Conservation (phyloP, 2,888 invertebrate genomes). For the Limnephilus lunatus region DNA sequence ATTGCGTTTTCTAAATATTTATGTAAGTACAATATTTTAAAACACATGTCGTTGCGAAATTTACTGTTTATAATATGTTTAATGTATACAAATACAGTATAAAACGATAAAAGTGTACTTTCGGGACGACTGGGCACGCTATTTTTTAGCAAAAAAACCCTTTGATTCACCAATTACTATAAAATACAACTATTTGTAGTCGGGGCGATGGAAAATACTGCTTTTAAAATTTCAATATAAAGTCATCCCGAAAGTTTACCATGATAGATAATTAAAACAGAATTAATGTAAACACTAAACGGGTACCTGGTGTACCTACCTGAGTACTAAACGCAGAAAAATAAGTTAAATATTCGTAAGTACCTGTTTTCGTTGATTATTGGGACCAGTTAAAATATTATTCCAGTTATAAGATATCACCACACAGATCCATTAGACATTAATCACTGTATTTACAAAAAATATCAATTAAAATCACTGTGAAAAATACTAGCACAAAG, state of each 20-base stretch:
- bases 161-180: too few relatives aligned
- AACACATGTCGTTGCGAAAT: not conserved
- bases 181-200: too few relatives aligned
- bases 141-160: too few relatives aligned
- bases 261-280: not conserved
- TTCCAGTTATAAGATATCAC: not conserved
- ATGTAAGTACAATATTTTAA: not conserved
- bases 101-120: not conserved
- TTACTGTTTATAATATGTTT: not conserved
- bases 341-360: not conserved
- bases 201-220: too few relatives aligned
- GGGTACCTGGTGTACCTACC: too few relatives aligned
- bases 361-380: not conserved
- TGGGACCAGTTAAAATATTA: not conserved
- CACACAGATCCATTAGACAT: not conserved
- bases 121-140: too few relatives aligned
- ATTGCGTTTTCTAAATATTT: not conserved
- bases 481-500: not conserved
- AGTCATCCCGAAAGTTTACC: too few relatives aligned
- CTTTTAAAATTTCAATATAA: too few relatives aligned
- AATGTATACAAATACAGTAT: not conserved
- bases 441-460: not conserved
- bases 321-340: not conserved
- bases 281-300: not conserved
- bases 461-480: not conserved